These are phyloP conservation scores for Hypothenemus hampei DNA, from an alignment of 1,140 invertebrate genomes.

Conservation along the genomic window DNA sequence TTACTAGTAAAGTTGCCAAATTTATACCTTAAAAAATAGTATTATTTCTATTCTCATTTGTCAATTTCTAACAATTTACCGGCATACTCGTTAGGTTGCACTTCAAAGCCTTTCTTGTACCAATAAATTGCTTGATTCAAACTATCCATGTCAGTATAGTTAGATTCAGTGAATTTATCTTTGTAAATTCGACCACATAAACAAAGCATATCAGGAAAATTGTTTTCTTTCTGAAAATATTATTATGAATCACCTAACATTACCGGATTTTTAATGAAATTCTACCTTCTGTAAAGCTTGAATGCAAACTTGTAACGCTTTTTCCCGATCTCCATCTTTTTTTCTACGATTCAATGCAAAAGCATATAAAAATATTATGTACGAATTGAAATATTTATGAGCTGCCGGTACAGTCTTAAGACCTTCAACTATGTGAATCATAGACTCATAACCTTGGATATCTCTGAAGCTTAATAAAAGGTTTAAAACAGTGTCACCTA, in stretches of 20 bases:
- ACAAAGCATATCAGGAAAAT: conserved; percentile 96
- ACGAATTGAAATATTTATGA: conserved; percentile 83
- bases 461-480: conserved; percentile 89
- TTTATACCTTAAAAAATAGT: conserved; percentile 69
- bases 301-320: conserved; percentile 86
- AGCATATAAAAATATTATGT: conserved; percentile 90
- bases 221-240: conserved; percentile 74
- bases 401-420: conserved; percentile 88
- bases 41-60: no score
- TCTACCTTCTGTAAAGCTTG: conserved; percentile 73
- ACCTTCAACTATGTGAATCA: conserved; percentile 96
- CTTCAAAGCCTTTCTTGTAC: conserved; percentile 97
- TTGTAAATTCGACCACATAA: conserved; percentile 98
- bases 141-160: conserved; percentile 83
- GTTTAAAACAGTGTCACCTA: conserved; percentile 83
- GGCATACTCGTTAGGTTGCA: conserved; percentile 98
- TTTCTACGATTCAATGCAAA: conserved; percentile 96
- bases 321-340: conserved; percentile 89
- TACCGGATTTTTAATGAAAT: not conserved
- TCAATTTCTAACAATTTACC: no score
- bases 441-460: conserved; percentile 96
- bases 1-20: conserved; percentile 95
- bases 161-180: conserved; percentile 96
- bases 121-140: conserved; percentile 92
- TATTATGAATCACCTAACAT: not conserved